Evolutionary conservation across 64 coral and sea anemone genomes (phyloP).

Genomic region (Stylophora pistillata): DNA sequence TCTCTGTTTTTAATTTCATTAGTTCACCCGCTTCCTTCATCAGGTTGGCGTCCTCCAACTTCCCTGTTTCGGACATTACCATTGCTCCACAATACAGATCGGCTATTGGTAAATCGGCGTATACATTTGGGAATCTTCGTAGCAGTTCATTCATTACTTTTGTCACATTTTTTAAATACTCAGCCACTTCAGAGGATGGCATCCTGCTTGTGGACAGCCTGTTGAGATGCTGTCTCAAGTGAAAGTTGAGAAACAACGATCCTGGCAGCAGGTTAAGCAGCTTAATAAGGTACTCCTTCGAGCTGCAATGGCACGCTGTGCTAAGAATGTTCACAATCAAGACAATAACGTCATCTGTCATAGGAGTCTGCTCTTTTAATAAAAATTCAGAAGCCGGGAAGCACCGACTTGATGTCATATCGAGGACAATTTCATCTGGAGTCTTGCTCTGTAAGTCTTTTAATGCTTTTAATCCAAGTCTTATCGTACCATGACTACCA

Average conservation of each 20-base stretch:
- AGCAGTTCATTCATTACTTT: constrained; percentile 49
- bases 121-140: constrained; percentile 16
- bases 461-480: constrained; percentile 33
- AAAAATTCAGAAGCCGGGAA: constrained; percentile 47
- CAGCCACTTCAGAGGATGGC: neutral
- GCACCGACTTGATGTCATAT: constrained; percentile 56
- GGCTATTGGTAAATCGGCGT: constrained; percentile 25
- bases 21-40: constrained; percentile 11
- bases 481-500: neutral
- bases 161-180: constrained; percentile 1
- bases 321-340: constrained; percentile 19
- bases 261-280: constrained; percentile 33
- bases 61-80: neutral
- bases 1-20: constrained; percentile 19
- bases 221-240: constrained; percentile 41
- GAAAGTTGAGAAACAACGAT: constrained; percentile 6
- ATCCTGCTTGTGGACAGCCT: neutral
- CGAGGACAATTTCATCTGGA: constrained; percentile 60
- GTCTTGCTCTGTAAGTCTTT: constrained; percentile 34
- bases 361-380: neutral
- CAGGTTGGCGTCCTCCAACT: neutral
- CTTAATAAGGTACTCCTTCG: constrained; percentile 28
- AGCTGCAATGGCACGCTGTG: constrained; percentile 19
- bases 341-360: constrained; percentile 38
- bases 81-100: neutral